Conservation (phyloP, 2,113 vertebrate species). For the Macaca mulatta region DNA sequence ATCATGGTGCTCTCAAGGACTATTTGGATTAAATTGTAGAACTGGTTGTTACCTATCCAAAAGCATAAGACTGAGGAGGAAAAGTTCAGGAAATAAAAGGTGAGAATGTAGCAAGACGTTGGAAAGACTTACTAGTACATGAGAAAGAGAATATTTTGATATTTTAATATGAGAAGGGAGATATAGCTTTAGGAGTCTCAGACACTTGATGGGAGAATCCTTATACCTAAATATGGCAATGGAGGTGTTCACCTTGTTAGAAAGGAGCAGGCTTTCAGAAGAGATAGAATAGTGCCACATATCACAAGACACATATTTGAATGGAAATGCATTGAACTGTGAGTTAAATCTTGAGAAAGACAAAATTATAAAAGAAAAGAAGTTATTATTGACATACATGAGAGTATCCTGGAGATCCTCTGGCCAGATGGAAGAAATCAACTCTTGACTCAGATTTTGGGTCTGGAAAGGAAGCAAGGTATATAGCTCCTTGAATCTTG, state of each 20-base stretch:
- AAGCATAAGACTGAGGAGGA: not conserved
- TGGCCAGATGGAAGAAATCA: not conserved
- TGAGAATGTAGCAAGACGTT: not conserved
- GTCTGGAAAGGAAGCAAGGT: not conserved
- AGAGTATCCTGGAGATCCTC: not conserved
- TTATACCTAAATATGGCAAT: not conserved
- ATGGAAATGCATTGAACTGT: not conserved
- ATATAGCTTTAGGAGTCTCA: not conserved
- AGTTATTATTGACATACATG: not conserved
- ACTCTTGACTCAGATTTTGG: not conserved
- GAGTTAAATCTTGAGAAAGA: conserved; percentile 3
- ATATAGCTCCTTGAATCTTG: not conserved
- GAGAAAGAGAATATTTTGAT: not conserved
- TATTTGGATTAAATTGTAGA: not conserved
- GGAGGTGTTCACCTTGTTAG: not conserved
- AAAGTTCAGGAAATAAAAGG: not conserved
- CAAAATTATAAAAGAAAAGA: not conserved
- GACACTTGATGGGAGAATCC: not conserved
- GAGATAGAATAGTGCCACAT: not conserved
- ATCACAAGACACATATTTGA: not conserved
- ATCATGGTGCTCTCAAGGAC: not conserved
- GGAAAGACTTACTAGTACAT: not conserved
- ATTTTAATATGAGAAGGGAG: not conserved
- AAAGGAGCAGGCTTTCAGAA: not conserved
- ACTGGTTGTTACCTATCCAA: not conserved